These are phyloP conservation scores for Plebejus anna DNA, from an alignment of 2,888 invertebrate genomes.

Conservation along the genomic window DNA sequence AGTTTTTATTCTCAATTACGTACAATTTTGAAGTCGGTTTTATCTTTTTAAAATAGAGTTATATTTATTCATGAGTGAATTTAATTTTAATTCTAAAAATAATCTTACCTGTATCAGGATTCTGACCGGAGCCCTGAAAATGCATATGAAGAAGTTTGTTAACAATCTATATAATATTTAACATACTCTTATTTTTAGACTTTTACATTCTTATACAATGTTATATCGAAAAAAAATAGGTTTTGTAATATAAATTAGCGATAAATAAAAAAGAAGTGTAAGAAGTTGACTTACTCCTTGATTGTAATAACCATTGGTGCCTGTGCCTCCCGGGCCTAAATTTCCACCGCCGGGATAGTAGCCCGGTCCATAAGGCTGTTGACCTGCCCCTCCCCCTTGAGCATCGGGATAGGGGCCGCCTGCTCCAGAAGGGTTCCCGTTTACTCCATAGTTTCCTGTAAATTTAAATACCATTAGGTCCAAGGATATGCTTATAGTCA, in stretches of 20 bases:
- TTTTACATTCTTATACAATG: too few species aligned
- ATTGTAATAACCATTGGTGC: slow-evolving; percentile 35
- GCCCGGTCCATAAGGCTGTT: slow-evolving; percentile 29
- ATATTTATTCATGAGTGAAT: neutral
- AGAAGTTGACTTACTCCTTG: slow-evolving; percentile 43
- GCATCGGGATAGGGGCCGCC: neutral
- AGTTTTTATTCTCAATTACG: too few species aligned
- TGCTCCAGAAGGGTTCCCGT: slow-evolving; percentile 3
- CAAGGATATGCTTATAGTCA: neutral
- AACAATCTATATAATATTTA: too few species aligned
- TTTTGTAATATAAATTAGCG: too few species aligned
- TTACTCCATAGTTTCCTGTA: slow-evolving; percentile 5
- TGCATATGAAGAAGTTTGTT: slow-evolving; percentile 29
- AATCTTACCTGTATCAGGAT: slow-evolving; percentile 38
- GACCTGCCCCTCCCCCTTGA: neutral
- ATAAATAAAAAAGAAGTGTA: neutral
- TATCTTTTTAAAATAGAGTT: too few species aligned
- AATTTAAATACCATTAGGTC: neutral
- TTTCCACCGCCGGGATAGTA: slow-evolving; percentile 16
- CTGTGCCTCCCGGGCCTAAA: neutral
- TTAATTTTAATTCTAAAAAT: neutral
- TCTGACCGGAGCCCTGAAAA: slow-evolving; percentile 38
- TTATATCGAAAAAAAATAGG: too few species aligned
- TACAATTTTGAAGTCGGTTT: too few species aligned
- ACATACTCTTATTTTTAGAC: too few species aligned